Evolutionary conservation across 1,140 invertebrate genomes (phyloP).

Genomic region (Brachionus koreanus): DNA sequence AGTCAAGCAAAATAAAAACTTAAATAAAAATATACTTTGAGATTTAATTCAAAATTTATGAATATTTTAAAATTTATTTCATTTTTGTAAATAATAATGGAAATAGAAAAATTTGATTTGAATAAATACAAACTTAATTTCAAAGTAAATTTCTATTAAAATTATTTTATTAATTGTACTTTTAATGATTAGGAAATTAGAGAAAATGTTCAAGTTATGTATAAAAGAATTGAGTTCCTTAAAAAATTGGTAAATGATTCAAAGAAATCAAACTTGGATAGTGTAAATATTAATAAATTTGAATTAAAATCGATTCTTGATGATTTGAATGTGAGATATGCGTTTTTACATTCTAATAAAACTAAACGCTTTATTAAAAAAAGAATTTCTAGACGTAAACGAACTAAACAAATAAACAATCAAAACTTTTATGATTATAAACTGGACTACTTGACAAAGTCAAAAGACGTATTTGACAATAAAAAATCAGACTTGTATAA

Average conservation of each 20-base stretch:
- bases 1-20: background rate
- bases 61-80: background rate
- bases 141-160: background rate
- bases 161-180: background rate
- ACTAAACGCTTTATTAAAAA: slow-evolving; percentile 20
- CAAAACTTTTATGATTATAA: slow-evolving; percentile 16
- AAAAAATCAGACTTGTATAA: background rate
- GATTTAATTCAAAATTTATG: background rate
- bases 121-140: background rate
- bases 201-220: background rate
- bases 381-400: background rate
- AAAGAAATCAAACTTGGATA: background rate
- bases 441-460: background rate
- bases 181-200: background rate
- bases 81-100: background rate
- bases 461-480: background rate
- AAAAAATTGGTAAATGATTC: slow-evolving; percentile 14
- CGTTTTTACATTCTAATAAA: background rate
- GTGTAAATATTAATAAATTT: background rate
- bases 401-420: background rate
- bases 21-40: background rate
- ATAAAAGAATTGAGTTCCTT: background rate
- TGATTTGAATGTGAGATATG: background rate
- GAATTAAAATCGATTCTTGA: background rate
- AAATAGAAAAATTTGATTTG: background rate